Evolutionary conservation across 37 sponge, comb jelly and placozoan species (phyloP).

Genomic region (Halichondria panicea): DNA sequence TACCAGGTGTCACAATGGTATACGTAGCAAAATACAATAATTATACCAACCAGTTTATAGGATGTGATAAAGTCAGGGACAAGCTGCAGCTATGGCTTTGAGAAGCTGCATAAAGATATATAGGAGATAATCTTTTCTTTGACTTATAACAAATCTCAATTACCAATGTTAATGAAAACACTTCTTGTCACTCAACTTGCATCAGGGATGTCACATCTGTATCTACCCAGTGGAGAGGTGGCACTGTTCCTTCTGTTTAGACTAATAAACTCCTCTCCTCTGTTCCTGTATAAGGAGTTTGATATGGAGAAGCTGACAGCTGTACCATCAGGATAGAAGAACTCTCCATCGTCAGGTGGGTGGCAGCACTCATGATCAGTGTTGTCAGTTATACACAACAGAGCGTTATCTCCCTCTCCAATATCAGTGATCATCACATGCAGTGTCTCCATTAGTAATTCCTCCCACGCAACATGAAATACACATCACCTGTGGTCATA

Average conservation of each 20-base stretch:
- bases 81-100: too few relatives aligned
- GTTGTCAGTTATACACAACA: not conserved
- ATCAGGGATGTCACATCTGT: not conserved
- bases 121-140: too few relatives aligned
- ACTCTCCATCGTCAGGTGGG: not conserved
- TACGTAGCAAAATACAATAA: too few relatives aligned
- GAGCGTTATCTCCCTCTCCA: conserved; percentile 1
- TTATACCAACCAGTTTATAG: too few relatives aligned
- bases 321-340: conserved; percentile 4
- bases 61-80: too few relatives aligned
- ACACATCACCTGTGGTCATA: too few relatives aligned
- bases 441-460: conserved; percentile 1
- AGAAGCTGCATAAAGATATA: too few relatives aligned
- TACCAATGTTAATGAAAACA: conserved; percentile 4
- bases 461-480: too few relatives aligned
- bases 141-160: too few relatives aligned
- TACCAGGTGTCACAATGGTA: too few relatives aligned
- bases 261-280: not conserved
- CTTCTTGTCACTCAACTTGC: not conserved
- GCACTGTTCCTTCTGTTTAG: conserved; percentile 4
- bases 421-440: conserved; percentile 21
- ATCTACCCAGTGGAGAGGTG: not conserved
- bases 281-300: conserved; percentile 15
- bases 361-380: not conserved
- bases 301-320: not conserved